phyloP scores from a whole-genome alignment of 2,113 vertebrate species.

The Rhineura floridana region DNA sequence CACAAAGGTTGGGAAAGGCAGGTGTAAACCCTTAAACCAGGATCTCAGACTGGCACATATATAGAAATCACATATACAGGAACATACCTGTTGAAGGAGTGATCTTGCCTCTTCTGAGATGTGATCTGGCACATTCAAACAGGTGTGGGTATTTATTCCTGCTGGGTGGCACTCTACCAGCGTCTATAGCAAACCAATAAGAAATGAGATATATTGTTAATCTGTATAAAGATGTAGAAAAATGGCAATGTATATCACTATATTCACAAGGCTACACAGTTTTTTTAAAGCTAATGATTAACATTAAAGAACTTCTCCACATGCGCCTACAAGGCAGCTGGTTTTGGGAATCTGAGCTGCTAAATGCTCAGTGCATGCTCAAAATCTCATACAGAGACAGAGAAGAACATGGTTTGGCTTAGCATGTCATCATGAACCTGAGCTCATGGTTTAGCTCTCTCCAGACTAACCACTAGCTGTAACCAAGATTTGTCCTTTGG shows the following conservation, averaged over 20 bases:
- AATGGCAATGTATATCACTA: too few relatives aligned
- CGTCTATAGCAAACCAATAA: slow-evolving; percentile 68
- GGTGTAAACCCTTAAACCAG: not conserved
- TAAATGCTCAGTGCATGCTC: not conserved
- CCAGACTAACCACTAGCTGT: too few relatives aligned
- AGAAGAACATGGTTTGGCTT: not conserved
- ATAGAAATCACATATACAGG: not conserved
- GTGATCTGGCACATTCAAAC: slow-evolving; percentile 90
- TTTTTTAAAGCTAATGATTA: not conserved
- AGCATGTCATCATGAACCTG: too few relatives aligned
- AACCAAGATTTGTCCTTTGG: too few relatives aligned
- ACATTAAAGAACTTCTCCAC: not conserved
- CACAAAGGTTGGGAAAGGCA: not conserved
- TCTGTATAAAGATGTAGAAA: not conserved
- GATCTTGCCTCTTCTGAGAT: slow-evolving; percentile 93
- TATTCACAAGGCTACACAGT: not conserved
- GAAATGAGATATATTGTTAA: not conserved
- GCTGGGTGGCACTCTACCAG: slow-evolving; percentile 93
- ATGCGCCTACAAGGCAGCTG: not conserved
- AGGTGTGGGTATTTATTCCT: slow-evolving; percentile 92
- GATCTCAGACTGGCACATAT: not conserved
- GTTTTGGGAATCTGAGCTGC: not conserved
- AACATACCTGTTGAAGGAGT: slow-evolving; percentile 90
- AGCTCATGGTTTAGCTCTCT: too few relatives aligned
- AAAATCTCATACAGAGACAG: not conserved